Conservation (phyloP, 2,888 invertebrate genomes). For the Tinea pellionella region DNA sequence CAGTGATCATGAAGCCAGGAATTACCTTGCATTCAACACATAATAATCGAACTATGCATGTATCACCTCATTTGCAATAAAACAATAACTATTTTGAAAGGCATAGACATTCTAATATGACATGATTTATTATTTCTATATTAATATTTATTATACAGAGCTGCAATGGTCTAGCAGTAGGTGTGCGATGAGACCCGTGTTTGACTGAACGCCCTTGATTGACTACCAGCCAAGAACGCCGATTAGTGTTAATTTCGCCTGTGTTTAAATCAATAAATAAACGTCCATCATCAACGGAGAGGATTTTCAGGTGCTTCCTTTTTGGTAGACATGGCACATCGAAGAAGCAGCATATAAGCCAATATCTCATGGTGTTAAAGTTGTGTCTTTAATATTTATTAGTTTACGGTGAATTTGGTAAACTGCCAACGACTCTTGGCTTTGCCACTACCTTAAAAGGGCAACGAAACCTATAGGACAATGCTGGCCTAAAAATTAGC, state of each 20-base stretch:
- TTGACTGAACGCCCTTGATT: no score
- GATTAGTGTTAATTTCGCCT: no score
- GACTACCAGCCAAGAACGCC: no score
- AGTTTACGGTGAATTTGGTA: not conserved
- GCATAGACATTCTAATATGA: not conserved
- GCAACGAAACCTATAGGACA: not conserved
- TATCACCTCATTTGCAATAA: not conserved
- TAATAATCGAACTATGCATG: not conserved
- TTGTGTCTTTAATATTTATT: not conserved
- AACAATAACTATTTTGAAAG: not conserved
- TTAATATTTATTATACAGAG: not conserved
- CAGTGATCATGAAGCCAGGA: conserved; percentile 3
- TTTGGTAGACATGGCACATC: no score
- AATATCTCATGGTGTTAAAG: not conserved
- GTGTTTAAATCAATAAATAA: no score
- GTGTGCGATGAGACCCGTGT: no score
- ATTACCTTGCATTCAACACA: conserved; percentile 4
- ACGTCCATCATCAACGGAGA: no score
- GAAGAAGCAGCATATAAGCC: no score
- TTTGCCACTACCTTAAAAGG: not conserved
- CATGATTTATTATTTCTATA: not conserved
- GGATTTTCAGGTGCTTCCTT: no score
- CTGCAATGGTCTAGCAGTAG: no score
- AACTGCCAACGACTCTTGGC: not conserved
- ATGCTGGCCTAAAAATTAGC: not conserved